phyloP scores from a whole-genome alignment of 1,140 invertebrate species.

The Melitaea cinxia region DNA sequence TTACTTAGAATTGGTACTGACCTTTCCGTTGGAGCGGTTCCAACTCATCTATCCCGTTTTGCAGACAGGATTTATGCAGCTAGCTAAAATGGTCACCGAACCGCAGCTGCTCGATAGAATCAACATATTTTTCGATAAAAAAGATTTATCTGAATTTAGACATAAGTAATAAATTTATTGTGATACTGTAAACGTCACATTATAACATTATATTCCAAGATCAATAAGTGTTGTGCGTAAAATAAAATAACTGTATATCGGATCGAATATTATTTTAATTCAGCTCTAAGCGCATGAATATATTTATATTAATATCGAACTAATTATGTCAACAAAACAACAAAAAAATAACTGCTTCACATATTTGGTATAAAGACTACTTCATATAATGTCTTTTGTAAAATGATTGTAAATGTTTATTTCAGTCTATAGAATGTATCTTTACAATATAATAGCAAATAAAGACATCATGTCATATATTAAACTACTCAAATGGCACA shows the following conservation, averaged over 20 bases:
- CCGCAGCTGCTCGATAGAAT: constrained; percentile 75
- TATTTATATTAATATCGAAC: constrained; percentile 60
- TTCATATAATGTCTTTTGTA: constrained; percentile 68
- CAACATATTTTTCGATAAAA: constrained; percentile 78
- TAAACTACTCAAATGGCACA: constrained; percentile 62
- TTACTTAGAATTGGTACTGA: constrained; percentile 82
- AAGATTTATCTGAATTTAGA: constrained; percentile 67
- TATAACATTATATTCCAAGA: constrained; percentile 62
- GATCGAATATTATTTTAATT: constrained; percentile 57
- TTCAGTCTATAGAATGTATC: constrained; percentile 55
- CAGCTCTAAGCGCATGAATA: constrained; percentile 54
- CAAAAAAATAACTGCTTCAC: constrained; percentile 56
- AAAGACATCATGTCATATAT: constrained; percentile 33
- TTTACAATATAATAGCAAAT: constrained; percentile 33
- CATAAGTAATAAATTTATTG: constrained; percentile 66
- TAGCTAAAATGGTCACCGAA: constrained; percentile 81
- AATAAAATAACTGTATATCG: constrained; percentile 64
- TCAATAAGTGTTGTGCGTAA: constrained; percentile 67
- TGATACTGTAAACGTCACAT: constrained; percentile 54
- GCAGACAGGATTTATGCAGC: constrained; percentile 80
- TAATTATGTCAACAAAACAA: constrained; percentile 67
- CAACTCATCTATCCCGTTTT: constrained; percentile 79
- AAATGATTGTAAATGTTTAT: constrained; percentile 56
- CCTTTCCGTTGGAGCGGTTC: constrained; percentile 81
- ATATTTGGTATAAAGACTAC: constrained; percentile 74